Conservation (phyloP, 1,140 invertebrate genomes). For the Papilio helenus region DNA sequence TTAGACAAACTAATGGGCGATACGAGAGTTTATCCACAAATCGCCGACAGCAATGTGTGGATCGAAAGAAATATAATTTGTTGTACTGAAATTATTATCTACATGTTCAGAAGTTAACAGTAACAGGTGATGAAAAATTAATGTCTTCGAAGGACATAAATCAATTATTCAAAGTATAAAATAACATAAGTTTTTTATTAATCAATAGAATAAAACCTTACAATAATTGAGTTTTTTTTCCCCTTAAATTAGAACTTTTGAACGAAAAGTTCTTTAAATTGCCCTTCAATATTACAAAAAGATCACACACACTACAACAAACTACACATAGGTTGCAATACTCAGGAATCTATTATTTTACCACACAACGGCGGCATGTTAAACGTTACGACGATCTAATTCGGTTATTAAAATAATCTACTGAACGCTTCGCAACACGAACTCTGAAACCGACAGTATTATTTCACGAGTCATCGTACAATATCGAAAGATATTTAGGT, state of each 20-base stretch:
- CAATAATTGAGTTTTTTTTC: too few relatives aligned
- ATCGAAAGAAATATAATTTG: neutral
- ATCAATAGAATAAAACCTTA: too few relatives aligned
- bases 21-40: neutral
- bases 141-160: too few relatives aligned
- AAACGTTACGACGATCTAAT: neutral
- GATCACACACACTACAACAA: neutral
- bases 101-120: neutral
- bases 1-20: neutral
- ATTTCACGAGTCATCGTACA: constrained; percentile 11
- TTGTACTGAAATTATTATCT: neutral
- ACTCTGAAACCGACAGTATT: neutral
- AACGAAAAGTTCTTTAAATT: too few relatives aligned
- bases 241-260: too few relatives aligned
- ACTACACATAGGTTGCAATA: neutral
- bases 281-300: too few relatives aligned
- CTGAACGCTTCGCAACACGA: neutral
- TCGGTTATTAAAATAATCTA: constrained; percentile 28
- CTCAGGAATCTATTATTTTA: constrained; percentile 20
- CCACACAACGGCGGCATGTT: neutral
- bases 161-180: too few relatives aligned
- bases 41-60: neutral
- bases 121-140: neutral
- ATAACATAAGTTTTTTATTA: too few relatives aligned
- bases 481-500: constrained; percentile 37